These are phyloP conservation scores for Drosophila ercepeae DNA, from an alignment of 1,140 invertebrate species.

Conservation along the genomic window DNA sequence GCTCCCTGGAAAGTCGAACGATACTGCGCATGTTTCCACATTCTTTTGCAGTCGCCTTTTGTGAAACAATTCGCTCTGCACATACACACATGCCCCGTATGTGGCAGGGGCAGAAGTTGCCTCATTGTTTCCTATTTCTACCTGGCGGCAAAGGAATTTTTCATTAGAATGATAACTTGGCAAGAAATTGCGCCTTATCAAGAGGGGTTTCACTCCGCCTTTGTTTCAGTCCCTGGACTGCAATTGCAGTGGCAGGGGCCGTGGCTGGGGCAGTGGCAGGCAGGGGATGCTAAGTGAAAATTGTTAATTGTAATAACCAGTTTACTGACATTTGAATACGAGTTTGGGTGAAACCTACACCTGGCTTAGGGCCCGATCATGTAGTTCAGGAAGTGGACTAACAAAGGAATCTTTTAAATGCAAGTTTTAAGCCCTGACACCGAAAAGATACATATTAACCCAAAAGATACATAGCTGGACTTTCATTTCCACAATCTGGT, in stretches of 20 bases:
- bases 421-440: too few relatives aligned
- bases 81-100: constrained; percentile 6
- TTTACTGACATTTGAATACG: constrained; percentile 28
- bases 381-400: background rate
- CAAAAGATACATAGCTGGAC: too few relatives aligned
- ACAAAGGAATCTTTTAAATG: too few relatives aligned
- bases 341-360: too few relatives aligned
- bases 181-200: constrained; percentile 37
- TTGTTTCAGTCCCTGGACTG: constrained; percentile 3
- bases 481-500: constrained; percentile 1
- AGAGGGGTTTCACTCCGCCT: constrained; percentile 3
- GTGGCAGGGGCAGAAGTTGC: constrained; percentile 20
- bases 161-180: constrained; percentile 62
- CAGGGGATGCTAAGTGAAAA: constrained; percentile 9
- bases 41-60: constrained; percentile 42
- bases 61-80: constrained; percentile 29
- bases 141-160: constrained; percentile 64
- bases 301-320: too few relatives aligned
- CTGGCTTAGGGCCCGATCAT: constrained; percentile 8
- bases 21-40: constrained; percentile 70
- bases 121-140: constrained; percentile 48
- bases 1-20: constrained; percentile 23
- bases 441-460: too few relatives aligned
- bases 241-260: constrained; percentile 8
- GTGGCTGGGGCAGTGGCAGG: too few relatives aligned